Percentiles rank a stretch among this genome's conserved stretches.
Conservation (phyloP, 2,113 vertebrate species). For the Raja brachyura region DNA sequence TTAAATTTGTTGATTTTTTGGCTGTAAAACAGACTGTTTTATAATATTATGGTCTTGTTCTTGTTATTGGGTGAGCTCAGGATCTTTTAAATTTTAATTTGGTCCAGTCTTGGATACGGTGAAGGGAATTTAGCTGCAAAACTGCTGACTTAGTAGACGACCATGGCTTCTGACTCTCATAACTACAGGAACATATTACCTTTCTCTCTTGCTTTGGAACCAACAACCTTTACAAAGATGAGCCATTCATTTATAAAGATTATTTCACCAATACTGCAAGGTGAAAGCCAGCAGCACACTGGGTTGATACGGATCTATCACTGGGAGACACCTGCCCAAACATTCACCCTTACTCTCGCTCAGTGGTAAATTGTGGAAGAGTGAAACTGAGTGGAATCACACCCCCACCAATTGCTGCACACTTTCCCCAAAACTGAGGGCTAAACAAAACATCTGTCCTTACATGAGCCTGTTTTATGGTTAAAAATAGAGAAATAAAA, state of each 20-base stretch:
- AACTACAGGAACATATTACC: not conserved
- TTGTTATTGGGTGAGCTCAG: not conserved
- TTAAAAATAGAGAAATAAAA: not conserved
- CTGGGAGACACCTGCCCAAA: not conserved
- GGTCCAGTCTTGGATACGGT: not conserved
- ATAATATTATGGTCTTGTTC: not conserved
- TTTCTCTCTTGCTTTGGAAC: not conserved
- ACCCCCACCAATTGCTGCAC: not conserved
- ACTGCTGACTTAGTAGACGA: not conserved
- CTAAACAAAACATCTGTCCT: not conserved
- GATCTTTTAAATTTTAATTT: conserved; percentile 10
- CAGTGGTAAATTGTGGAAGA: not conserved
- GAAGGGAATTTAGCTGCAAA: not conserved
- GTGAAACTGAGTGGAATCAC: not conserved
- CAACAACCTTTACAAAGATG: not conserved
- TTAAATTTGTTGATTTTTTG: not conserved
- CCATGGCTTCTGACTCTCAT: not conserved
- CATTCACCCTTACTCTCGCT: not conserved
- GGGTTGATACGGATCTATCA: not conserved
- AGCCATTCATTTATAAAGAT: not conserved
- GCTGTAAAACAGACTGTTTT: not conserved
- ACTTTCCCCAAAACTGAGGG: not conserved
- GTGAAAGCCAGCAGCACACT: not conserved
- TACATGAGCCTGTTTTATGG: not conserved
- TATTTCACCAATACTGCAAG: not conserved